phyloP scores from a whole-genome alignment of 1,140 invertebrate species.

The Macrocentrus cingulum region DNA sequence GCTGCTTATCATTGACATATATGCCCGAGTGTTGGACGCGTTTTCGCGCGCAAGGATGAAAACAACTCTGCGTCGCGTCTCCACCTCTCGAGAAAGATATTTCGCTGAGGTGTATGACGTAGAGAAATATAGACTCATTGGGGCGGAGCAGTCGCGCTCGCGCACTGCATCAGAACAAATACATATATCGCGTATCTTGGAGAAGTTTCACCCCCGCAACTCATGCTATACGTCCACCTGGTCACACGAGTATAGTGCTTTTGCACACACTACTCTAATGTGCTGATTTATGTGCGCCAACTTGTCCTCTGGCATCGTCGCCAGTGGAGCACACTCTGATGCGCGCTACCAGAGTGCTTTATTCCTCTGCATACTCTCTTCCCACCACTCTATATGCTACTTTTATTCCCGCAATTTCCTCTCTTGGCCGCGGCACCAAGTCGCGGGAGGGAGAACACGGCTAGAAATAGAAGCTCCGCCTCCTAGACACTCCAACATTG shows the following conservation, averaged over 20 bases:
- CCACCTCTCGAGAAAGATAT: conserved; percentile 21
- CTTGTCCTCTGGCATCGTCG: too few species aligned
- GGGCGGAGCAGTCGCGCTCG: conserved; percentile 24
- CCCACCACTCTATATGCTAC: background rate
- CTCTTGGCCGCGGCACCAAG: too few species aligned
- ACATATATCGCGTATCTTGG: conserved; percentile 9
- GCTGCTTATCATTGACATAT: background rate
- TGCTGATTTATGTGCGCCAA: too few species aligned
- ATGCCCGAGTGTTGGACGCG: background rate
- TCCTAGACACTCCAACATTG: conserved; percentile 38
- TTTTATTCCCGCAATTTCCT: background rate
- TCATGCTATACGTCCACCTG: background rate
- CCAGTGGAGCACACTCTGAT: too few species aligned
- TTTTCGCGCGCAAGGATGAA: conserved; percentile 25
- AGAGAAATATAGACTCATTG: background rate
- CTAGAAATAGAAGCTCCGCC: conserved; percentile 57
- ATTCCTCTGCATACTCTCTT: too few species aligned
- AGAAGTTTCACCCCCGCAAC: background rate
- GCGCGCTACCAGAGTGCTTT: too few species aligned
- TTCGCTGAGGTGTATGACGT: conserved; percentile 2
- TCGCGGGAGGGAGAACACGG: background rate
- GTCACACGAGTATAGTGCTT: too few species aligned
- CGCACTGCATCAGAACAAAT: conserved; percentile 18
- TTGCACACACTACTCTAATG: too few species aligned
- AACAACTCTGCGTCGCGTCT: conserved; percentile 25